phyloP scores from a whole-genome alignment of 2,797 vertebrate species.

The Megalops cyprinoides region DNA sequence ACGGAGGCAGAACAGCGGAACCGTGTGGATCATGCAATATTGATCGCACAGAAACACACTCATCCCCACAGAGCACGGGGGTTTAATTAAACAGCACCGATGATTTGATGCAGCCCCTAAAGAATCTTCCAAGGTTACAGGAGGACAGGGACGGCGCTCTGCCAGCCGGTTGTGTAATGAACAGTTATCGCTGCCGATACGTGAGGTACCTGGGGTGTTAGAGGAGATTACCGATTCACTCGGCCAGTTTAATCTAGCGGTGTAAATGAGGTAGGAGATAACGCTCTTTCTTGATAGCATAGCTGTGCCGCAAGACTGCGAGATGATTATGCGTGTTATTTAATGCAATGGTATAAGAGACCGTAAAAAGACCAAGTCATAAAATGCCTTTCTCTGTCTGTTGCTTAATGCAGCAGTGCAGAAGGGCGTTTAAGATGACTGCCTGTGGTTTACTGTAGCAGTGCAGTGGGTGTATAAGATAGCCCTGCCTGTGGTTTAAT shows the following conservation, averaged over 20 bases:
- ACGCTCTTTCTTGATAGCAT: too few relatives aligned
- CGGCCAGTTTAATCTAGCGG: too few relatives aligned
- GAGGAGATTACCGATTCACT: too few relatives aligned
- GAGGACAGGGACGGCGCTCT: not conserved
- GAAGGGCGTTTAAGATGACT: not conserved
- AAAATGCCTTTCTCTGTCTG: too few relatives aligned
- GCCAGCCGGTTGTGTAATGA: not conserved
- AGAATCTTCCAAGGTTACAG: not conserved
- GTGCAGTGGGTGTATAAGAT: not conserved
- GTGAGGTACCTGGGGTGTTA: not conserved
- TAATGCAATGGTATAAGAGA: not conserved
- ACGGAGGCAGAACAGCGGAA: slow-evolving; percentile 1
- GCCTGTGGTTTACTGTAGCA: not conserved
- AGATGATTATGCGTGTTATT: too few relatives aligned
- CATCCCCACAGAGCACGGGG: not conserved
- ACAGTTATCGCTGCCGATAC: not conserved
- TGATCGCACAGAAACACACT: not conserved
- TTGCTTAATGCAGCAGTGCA: not conserved
- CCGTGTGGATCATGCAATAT: too few relatives aligned
- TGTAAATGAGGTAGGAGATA: too few relatives aligned
- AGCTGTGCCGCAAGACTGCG: too few relatives aligned
- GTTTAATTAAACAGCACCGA: slow-evolving; percentile 23
- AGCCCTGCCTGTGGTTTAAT: not conserved
- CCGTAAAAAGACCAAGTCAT: too few relatives aligned
- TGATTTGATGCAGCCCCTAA: not conserved